Base-by-base conservation (phyloP, 2,888 invertebrate genomes). In the Drosophila stalkeri region DNA sequence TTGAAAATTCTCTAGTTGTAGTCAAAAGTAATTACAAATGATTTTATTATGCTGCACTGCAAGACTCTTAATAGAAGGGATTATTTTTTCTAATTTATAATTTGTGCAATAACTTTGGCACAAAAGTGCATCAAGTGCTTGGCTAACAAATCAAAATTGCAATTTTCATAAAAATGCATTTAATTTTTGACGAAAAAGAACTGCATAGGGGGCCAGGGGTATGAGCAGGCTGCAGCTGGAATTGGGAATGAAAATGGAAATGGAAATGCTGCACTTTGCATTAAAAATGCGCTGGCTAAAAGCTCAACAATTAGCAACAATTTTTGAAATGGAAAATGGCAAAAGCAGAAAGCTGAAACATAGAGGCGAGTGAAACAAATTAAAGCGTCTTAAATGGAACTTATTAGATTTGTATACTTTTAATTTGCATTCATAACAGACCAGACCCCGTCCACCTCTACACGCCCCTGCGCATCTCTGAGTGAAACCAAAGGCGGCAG, bases 321-420 rank as follows among this genome's bases (percentile, higher is more conserved):
- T 90, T 86, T 86, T 62, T 61, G 56, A 69, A 75, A 85, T 87
- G 90, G 80, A 85, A 89, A 88, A 68, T 46, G 67, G 71, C 64
- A 72, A 80, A 67, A 61, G 65, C 51, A 61, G 31, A 72, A 74
- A 81, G 64, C 65, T 31, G 59, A 76, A 72, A 35, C 37, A 49
- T 35, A 60, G 49, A 23, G 52, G 47, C 56, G 49, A 68, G 39
- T 64, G 64, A 68, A 67, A 70, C 69, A 90, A 86, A 82, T 90
- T 91, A 82, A 86, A 91, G 82, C 85, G 65, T 83, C 90, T 91
- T 90, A 84, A 89, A 90, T 90, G 89, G 77, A 89, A 91, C 88
- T 92, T 91, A 91, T 92, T 91, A 91, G 91, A 91, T 92, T 91
- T 91, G 91, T 91, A 91, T 91, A 91, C 91, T 92, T 91, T 91